phyloP scores from a whole-genome alignment of 2,888 invertebrate genomes.

The Euclidia mi region DNA sequence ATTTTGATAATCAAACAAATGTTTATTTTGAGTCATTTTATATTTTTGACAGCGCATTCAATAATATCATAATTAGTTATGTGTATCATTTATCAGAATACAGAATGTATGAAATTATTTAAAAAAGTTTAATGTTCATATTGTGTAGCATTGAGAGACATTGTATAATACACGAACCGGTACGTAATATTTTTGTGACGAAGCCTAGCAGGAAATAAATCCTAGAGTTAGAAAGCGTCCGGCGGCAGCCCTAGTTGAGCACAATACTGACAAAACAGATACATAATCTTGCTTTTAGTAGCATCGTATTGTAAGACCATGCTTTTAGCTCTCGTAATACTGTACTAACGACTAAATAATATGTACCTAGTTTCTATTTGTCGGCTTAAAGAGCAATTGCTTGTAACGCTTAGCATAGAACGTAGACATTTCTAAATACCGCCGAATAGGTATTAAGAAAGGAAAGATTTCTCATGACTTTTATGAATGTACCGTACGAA shows the following conservation, averaged over 20 bases:
- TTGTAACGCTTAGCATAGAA: slow-evolving; percentile 38
- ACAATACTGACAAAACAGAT: slow-evolving; percentile 15
- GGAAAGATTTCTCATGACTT: not conserved
- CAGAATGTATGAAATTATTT: too few species aligned
- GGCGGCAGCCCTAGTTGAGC: not conserved
- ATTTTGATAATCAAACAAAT: too few species aligned
- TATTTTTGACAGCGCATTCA: too few species aligned
- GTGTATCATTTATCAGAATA: too few species aligned
- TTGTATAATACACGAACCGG: too few species aligned
- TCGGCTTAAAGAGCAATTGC: slow-evolving; percentile 37
- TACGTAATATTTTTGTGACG: too few species aligned
- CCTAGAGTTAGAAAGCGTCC: not conserved
- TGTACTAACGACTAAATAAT: slow-evolving; percentile 41
- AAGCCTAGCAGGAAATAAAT: not conserved
- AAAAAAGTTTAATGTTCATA: too few species aligned
- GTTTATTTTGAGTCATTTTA: too few species aligned
- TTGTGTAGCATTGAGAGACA: too few species aligned
- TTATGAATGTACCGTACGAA: too few species aligned
- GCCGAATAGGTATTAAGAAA: not conserved
- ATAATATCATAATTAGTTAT: too few species aligned
- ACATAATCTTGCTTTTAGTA: slow-evolving; percentile 66
- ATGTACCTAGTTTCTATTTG: slow-evolving; percentile 40
- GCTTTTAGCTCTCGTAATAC: slow-evolving; percentile 61
- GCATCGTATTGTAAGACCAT: slow-evolving; percentile 53
- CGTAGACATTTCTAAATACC: slow-evolving; percentile 1